These are phyloP conservation scores for Oxygymnocypris stewartii DNA, from an alignment of 2,113 vertebrate species.

Conservation along the genomic window DNA sequence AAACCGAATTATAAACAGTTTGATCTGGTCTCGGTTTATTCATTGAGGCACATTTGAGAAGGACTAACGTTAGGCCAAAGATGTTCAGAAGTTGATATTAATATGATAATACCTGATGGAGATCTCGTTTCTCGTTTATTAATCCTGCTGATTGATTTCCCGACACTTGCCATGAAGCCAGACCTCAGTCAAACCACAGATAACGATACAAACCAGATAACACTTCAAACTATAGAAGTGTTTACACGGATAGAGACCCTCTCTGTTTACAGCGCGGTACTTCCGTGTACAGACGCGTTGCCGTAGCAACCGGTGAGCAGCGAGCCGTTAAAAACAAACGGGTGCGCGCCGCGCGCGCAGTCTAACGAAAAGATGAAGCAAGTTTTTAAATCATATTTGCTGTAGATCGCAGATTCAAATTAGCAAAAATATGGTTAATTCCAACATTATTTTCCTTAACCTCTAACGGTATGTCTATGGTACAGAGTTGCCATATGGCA, in stretches of 20 bases:
- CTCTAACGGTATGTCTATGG: too few species aligned
- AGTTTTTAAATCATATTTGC: neutral
- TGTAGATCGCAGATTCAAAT: neutral
- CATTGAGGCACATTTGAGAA: neutral
- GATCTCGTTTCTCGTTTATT: conserved; percentile 63
- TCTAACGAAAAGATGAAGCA: neutral
- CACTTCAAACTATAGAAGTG: neutral
- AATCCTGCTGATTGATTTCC: conserved; percentile 54
- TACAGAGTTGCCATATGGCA: too few species aligned
- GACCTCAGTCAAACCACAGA: neutral
- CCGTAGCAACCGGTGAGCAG: conserved; percentile 57
- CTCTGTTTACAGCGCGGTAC: neutral
- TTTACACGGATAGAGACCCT: neutral
- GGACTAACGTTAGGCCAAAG: neutral
- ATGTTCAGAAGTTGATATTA: neutral
- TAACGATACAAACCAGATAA: neutral
- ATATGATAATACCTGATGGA: neutral
- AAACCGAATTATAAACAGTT: neutral
- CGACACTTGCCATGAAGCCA: conserved; percentile 29
- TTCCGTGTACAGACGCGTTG: conserved; percentile 10
- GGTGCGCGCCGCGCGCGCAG: neutral
- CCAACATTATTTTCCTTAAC: too few species aligned
- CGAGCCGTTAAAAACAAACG: too few species aligned
- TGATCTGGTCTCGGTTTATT: neutral
- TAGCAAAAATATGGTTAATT: too few species aligned